These are phyloP conservation scores for Lophius americanus DNA, from an alignment of 2,797 vertebrate genomes.

Conservation along the genomic window DNA sequence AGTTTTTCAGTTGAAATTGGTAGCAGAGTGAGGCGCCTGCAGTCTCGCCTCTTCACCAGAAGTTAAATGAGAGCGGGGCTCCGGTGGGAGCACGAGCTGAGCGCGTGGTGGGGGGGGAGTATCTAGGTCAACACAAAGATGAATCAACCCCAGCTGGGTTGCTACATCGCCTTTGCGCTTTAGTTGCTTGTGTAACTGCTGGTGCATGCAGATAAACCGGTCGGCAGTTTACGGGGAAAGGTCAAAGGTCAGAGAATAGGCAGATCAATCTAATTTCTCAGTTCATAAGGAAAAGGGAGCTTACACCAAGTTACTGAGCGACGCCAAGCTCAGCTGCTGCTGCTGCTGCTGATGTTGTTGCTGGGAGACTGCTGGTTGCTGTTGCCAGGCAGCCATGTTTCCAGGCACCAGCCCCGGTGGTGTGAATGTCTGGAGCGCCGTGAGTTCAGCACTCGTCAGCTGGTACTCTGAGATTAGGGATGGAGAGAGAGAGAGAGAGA, in stretches of 20 bases:
- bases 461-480: slow-evolving; percentile 90
- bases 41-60: slow-evolving; percentile 36
- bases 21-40: slow-evolving; percentile 1
- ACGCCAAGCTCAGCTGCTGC: slow-evolving; percentile 87
- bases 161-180: slow-evolving; percentile 46
- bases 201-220: neutral
- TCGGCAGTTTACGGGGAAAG: neutral
- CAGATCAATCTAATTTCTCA: neutral
- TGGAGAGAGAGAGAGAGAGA: slow-evolving; percentile 15
- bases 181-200: neutral
- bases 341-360: slow-evolving; percentile 89
- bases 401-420: slow-evolving; percentile 91
- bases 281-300: slow-evolving; percentile 42
- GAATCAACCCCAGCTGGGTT: slow-evolving; percentile 61
- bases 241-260: slow-evolving; percentile 31
- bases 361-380: slow-evolving; percentile 83
- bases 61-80: slow-evolving; percentile 55
- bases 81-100: slow-evolving; percentile 51
- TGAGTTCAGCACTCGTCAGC: slow-evolving; percentile 94
- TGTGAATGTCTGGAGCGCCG: slow-evolving; percentile 93
- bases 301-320: slow-evolving; percentile 95
- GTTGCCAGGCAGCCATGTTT: slow-evolving; percentile 95
- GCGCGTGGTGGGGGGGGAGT: slow-evolving; percentile 10
- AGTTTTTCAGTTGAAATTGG: too few species aligned
- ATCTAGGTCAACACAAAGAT: slow-evolving; percentile 75